A percentile compares a stretch with the other conserved stretches of the same genome.
Evolutionary conservation across 2,888 invertebrate species (phyloP).

Genomic region (Brachyptera risi): DNA sequence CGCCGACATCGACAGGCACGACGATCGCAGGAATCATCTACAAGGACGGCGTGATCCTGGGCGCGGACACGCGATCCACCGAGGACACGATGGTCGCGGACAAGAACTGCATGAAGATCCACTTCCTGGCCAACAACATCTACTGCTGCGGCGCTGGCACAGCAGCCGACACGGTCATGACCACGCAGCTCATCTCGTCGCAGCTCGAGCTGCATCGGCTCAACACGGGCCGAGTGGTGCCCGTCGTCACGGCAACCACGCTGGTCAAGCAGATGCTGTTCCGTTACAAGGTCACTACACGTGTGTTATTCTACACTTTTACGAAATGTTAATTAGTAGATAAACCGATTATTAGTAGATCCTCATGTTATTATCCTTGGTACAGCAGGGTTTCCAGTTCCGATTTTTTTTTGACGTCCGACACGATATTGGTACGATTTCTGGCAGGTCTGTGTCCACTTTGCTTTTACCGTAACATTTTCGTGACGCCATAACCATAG

Average conservation of each 20-base stretch:
- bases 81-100: conserved; percentile 93
- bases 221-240: conserved; percentile 85
- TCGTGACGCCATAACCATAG: too few species aligned
- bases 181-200: conserved; percentile 86
- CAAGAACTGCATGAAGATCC: conserved; percentile 95
- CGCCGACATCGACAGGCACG: conserved; percentile 92
- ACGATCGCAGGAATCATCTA: conserved; percentile 91
- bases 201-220: conserved; percentile 90
- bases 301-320: neutral
- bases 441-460: too few species aligned
- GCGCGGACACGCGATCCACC: conserved; percentile 97
- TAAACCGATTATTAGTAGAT: too few species aligned
- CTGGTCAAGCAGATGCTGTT: conserved; percentile 92
- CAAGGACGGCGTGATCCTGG: conserved; percentile 94
- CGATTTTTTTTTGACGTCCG: too few species aligned
- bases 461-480: too few species aligned
- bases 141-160: conserved; percentile 96
- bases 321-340: too few species aligned
- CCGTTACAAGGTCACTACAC: conserved; percentile 61
- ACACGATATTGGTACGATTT: too few species aligned
- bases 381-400: too few species aligned
- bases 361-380: too few species aligned
- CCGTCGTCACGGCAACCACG: conserved; percentile 86
- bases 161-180: conserved; percentile 96
- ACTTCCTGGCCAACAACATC: conserved; percentile 60